These are phyloP conservation scores for Anastrepha ludens DNA, from an alignment of 1,140 invertebrate genomes.

Conservation along the genomic window DNA sequence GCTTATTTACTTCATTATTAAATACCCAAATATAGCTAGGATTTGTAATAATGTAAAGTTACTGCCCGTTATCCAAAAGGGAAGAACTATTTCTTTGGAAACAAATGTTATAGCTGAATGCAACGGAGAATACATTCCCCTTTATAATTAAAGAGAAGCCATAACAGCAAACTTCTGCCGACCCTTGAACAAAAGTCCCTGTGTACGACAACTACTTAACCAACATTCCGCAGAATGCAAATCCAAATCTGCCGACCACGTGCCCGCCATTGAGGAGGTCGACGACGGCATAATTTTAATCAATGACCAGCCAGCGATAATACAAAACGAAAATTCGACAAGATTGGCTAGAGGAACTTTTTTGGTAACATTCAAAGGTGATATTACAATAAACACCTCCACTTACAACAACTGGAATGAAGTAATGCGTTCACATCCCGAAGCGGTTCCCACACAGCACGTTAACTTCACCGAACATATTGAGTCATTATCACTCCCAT, in stretches of 20 bases:
- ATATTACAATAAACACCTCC: not conserved
- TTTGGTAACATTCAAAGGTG: no score
- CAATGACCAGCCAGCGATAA: not conserved
- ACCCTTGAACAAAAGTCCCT: not conserved
- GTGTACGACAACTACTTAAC: not conserved
- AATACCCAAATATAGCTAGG: no score
- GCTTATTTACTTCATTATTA: no score
- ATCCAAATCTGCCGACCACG: not conserved
- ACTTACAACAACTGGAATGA: not conserved
- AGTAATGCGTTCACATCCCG: conserved; percentile 1
- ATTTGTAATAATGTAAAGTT: not conserved
- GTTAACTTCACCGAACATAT: not conserved
- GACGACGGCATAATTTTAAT: conserved; percentile 7
- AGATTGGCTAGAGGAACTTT: conserved; percentile 12
- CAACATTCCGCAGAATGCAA: not conserved
- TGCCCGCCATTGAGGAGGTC: conserved; percentile 10
- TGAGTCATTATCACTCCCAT: not conserved
- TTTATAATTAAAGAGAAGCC: not conserved
- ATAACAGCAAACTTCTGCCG: no score
- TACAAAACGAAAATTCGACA: conserved; percentile 30
- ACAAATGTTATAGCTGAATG: no score
- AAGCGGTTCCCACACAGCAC: not conserved
- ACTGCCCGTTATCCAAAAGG: conserved; percentile 4
- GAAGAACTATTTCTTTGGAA: not conserved
- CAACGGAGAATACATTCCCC: not conserved